Percentiles rank a stretch among this genome's conserved stretches.
phyloP scores from a whole-genome alignment of 2,113 vertebrate genomes.

The Chamaea fasciata region DNA sequence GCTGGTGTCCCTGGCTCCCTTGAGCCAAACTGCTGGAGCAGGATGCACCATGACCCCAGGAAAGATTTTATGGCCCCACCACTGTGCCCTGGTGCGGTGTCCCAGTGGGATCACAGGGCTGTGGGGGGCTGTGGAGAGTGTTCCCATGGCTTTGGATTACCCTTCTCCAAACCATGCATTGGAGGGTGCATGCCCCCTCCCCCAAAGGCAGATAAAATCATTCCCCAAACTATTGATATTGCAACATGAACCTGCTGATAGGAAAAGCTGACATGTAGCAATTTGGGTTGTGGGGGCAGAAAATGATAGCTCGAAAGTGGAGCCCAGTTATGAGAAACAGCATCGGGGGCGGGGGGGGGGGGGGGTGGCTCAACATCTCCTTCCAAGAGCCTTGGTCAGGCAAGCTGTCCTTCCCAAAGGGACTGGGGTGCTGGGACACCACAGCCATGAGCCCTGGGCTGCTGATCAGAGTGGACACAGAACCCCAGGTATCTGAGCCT shows the following conservation, averaged over 20 bases:
- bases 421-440: neutral
- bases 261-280: neutral
- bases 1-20: rapidly evolving
- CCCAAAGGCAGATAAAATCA: neutral
- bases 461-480: neutral
- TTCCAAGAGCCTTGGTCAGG: neutral
- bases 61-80: neutral
- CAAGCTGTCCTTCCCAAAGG: neutral
- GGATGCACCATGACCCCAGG: neutral
- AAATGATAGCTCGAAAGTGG: neutral
- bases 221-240: neutral
- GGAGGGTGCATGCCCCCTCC: neutral
- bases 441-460: rapidly evolving
- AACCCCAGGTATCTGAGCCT: neutral
- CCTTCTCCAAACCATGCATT: rapidly evolving
- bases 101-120: rapidly evolving
- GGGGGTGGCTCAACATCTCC: neutral
- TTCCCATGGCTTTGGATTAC: neutral
- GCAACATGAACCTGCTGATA: neutral
- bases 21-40: neutral
- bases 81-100: neutral
- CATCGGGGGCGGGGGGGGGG: rapidly evolving
- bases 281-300: neutral
- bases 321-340: conserved; percentile 6
- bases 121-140: rapidly evolving